phyloP scores from a whole-genome alignment of 2,797 vertebrate genomes.

The Pogonophryne albipinna region DNA sequence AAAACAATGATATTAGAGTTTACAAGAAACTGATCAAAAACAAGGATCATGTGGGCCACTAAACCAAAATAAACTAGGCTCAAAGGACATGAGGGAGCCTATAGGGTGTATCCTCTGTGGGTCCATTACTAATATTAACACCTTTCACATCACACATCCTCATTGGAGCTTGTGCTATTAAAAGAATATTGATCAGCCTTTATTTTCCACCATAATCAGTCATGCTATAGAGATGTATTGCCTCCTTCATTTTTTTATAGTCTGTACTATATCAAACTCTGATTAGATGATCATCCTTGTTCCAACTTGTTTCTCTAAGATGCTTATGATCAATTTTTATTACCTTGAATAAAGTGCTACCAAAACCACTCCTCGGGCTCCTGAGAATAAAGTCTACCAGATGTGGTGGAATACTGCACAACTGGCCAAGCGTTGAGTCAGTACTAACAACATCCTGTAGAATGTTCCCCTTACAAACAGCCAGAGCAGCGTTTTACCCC shows the following conservation, averaged over 20 bases:
- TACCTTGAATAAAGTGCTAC: constrained; percentile 18
- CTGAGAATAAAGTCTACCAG: constrained; percentile 51
- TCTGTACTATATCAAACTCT: neutral
- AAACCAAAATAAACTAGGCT: neutral
- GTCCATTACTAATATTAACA: neutral
- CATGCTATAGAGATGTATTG: neutral
- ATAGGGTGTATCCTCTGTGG: neutral
- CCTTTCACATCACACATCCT: neutral
- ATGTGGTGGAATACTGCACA: constrained; percentile 60
- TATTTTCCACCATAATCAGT: neutral
- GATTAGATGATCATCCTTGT: neutral
- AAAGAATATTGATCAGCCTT: neutral
- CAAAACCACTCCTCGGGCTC: constrained; percentile 16
- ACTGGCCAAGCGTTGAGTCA: constrained; percentile 68
- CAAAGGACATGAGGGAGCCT: neutral
- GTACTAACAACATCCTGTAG: constrained; percentile 53
- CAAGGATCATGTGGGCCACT: neutral
- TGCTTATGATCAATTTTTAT: neutral
- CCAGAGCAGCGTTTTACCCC: constrained; percentile 35
- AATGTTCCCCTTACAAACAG: constrained; percentile 60
- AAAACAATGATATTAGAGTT: neutral
- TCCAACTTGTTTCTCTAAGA: neutral
- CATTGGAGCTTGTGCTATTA: neutral
- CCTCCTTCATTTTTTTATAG: neutral
- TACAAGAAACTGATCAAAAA: neutral